These are phyloP conservation scores for Caradrina clavipalpis DNA, from an alignment of 2,888 invertebrate genomes.

Conservation along the genomic window DNA sequence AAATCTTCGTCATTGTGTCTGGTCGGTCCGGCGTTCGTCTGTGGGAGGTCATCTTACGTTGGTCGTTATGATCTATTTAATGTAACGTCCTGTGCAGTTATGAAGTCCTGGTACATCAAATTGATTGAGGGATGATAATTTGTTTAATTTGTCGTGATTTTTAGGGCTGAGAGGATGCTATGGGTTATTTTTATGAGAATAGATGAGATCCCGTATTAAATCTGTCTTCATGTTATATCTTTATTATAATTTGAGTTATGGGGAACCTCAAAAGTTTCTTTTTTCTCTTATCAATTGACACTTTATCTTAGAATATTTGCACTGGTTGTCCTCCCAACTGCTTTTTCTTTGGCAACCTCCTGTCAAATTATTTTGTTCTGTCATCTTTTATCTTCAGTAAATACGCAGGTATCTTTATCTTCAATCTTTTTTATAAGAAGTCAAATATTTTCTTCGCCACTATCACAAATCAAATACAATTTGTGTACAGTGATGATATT, in stretches of 20 bases:
- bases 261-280: not conserved
- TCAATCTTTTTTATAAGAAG: constrained; percentile 43
- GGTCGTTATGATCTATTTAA: constrained; percentile 76
- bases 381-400: constrained; percentile 24
- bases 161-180: constrained; percentile 71
- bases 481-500: constrained; percentile 77
- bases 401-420: constrained; percentile 43
- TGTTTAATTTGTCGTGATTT: constrained; percentile 69
- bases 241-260: not conserved
- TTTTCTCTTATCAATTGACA: not conserved
- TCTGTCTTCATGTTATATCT: not conserved
- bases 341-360: not conserved
- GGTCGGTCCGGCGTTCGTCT: constrained; percentile 44
- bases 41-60: constrained; percentile 63
- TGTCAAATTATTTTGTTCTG: constrained; percentile 5
- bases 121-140: constrained; percentile 74
- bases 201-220: constrained; percentile 1
- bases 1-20: constrained; percentile 53
- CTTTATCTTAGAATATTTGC: not conserved
- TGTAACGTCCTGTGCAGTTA: constrained; percentile 73
- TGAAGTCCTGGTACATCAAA: constrained; percentile 69
- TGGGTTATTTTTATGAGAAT: constrained; percentile 60
- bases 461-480: constrained; percentile 68
- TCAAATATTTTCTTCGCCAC: constrained; percentile 58
- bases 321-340: not conserved